Evolutionary conservation across 2,113 vertebrate species (phyloP), one percentile per base, ranked within the genome.

Genomic region (Sebastes fasciatus): DNA sequence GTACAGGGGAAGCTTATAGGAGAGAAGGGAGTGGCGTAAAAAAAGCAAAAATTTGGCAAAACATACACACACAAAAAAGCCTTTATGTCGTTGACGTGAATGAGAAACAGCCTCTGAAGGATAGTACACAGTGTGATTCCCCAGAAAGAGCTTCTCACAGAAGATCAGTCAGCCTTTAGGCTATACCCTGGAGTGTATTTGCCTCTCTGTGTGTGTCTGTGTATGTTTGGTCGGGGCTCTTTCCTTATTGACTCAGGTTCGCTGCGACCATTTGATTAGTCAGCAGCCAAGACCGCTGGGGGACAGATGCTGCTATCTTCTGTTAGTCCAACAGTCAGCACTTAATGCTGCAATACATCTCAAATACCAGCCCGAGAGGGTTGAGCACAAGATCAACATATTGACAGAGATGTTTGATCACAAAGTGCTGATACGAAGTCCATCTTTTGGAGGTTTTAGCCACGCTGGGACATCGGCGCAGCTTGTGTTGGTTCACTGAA

Each of bases 191-290:
- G 34, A 42, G 17, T 48, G 55, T 74, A 26, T 76, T 26, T 42
- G 48, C 4, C 3, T n/a, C 6, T 62, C 3, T 43, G 40, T 12
- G 62, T 45, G 42, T 65, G 21, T 67, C 43, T 66, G 49, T 43
- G 61, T 43, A 40, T 40, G 16, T 19, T 21, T 52, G 45, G 23
- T 66, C 8, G 14, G 4, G 62, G 43, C 46, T 73, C 51, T 88
- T 58, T 70, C 51, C 17, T 46, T 87, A 86, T 91, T 93, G 90
- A 90, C 83, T 81, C 79, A 80, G 52, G 64, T 78, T 70, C 76
- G 54, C 85, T 70, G 81, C 13, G 10, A 49, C 34, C 75, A 54
- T 82, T 88, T 87, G 73, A 80, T 91, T 84, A 89, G 80, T 93
- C 84, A 85, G 81, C 89, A 89, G 80, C 70, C 1, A 0, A 16